Conservation (phyloP, 37 sponge, comb jelly and placozoan species). For the Eunapius fragilis region DNA sequence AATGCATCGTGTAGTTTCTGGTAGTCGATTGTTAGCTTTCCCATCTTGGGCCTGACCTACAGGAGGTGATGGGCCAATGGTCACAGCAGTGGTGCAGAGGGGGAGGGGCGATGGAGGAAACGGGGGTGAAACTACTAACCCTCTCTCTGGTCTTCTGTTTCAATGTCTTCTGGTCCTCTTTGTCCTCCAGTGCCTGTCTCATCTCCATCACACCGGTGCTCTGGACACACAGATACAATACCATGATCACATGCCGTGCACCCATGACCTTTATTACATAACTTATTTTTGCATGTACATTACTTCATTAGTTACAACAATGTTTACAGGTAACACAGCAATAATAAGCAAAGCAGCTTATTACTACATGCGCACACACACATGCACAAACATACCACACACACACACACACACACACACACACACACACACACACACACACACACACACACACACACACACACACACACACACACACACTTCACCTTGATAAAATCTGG, state of each 20-base stretch:
- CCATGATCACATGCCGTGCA: background rate
- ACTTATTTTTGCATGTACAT: too few relatives aligned
- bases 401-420: too few relatives aligned
- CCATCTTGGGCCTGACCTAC: slow-evolving; percentile 89
- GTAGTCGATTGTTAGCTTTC: slow-evolving; percentile 97
- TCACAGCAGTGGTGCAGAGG: background rate
- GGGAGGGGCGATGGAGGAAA: background rate
- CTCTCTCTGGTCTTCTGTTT: slow-evolving; percentile 92
- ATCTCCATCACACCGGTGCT: slow-evolving; percentile 98
- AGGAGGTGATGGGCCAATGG: too few relatives aligned
- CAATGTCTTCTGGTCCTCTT: slow-evolving; percentile 87
- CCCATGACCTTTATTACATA: background rate
- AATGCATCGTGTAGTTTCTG: slow-evolving; percentile 99
- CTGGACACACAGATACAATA: slow-evolving; percentile 14
- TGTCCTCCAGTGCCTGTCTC: slow-evolving; percentile 93
- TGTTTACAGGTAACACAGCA: too few relatives aligned
- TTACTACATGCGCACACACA: too few relatives aligned
- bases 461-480: background rate
- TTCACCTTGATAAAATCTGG: slow-evolving; percentile 95
- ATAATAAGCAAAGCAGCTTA: too few relatives aligned
- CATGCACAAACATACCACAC: too few relatives aligned
- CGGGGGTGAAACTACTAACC: slow-evolving; percentile 1
- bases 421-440: too few relatives aligned
- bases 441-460: too few relatives aligned
- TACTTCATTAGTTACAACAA: too few relatives aligned